Base-by-base conservation (phyloP, 2,797 vertebrate genomes). In the Cottoperca gobio region DNA sequence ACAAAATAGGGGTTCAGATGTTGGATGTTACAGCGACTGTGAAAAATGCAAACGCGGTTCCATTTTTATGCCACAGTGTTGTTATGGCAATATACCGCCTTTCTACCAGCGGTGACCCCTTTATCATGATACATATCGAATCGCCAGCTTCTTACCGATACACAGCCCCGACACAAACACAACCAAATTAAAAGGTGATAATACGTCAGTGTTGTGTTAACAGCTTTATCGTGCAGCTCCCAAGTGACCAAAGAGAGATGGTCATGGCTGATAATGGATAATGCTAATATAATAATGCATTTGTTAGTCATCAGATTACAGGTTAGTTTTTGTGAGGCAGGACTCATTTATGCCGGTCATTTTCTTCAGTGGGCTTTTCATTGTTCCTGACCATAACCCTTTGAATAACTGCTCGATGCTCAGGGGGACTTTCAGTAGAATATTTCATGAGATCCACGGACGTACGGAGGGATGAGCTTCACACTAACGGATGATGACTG, bases 401-500 rank as follows among this genome's bases (percentile, higher is more conserved):
- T 43, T 64, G 21, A 70, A 50, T 64, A 60, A 52, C n/a, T 62
- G 45, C 19, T 58, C 60, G 53, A 62, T 23, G 11, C 46, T 60
- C 57, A 43, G 50, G 63, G 39, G 13, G 39, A 46, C 49, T 57
- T 24, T 16, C 19, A 24, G 5, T 3, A 11, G 40, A 62, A 39
- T 42, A 57, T 70, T 46, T 73, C 8, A 16, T 55, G 39, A 57
- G 45, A 79, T 59, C 21, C 16, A 49, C 24, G 23, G 76, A 66
- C 67, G 16, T 35, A 23, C 0, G 7, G 45, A 68, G 12, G 59
- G 62, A 54, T 8, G 39, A 71, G 63, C 50, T 24, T 69, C 35
- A 52, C 62, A 5, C 23, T 73, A 70, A 79, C 70, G 81, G 62
- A 82, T 87, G 82, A 84, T 67, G 78, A 85, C 74, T 81, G 84